Percentiles rank a stretch among this genome's conserved stretches.
Evolutionary conservation across 2,113 vertebrate species (phyloP).

Genomic region (Candoia aspera): DNA sequence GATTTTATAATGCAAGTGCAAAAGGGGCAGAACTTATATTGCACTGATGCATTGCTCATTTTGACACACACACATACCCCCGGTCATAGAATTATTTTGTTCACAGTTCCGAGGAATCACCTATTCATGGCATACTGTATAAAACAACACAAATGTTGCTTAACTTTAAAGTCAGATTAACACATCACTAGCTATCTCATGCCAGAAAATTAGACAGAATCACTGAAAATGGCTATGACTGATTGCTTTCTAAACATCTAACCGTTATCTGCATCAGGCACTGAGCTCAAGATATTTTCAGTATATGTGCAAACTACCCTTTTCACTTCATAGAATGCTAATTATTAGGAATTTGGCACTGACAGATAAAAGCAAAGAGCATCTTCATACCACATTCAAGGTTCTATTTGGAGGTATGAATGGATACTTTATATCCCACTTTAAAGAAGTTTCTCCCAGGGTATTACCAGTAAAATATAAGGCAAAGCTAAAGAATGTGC

Average conservation of each 20-base stretch:
- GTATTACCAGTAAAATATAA: background rate
- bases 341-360: background rate
- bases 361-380: background rate
- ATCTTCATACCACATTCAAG: background rate
- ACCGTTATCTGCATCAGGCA: too few species aligned
- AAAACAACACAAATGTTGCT: background rate
- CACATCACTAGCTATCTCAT: background rate
- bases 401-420: too few species aligned
- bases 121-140: background rate
- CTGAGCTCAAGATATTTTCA: background rate
- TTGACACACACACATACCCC: background rate
- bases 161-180: background rate
- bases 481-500: background rate
- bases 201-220: background rate
- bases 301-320: background rate
- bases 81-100: background rate
- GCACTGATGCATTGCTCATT: background rate
- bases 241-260: too few species aligned
- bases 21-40: background rate
- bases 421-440: background rate
- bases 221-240: background rate
- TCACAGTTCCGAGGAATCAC: background rate
- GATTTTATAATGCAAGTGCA: background rate
- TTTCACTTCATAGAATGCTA: background rate
- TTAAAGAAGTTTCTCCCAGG: background rate